Evolutionary conservation across 2,888 invertebrate genomes (phyloP), one percentile per base, ranked within the genome.

Genomic region (Drosophila demipolita): DNA sequence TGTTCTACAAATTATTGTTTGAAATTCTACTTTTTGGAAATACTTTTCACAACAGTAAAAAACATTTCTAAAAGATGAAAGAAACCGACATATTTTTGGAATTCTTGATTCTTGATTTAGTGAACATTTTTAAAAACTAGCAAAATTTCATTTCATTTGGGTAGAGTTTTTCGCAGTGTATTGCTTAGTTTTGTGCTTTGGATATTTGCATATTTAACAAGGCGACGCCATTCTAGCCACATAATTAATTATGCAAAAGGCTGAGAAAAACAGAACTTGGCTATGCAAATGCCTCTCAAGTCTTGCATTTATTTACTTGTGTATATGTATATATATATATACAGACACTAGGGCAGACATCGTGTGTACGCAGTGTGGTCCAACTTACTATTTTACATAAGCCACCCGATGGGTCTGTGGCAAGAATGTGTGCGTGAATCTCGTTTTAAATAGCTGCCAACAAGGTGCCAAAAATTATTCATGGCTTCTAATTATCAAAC

Each of bases 401-500:
- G 86, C 88, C 83, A 83, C 89, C 78, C 66, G 66, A 63, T 57
- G 71, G 52, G 48, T 61, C 61, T 29, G 58, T 40, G 61, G 55
- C 38, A 60, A 68, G 23, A 45, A 45, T 15, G 15, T 45, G 53
- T 73, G 63, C 63, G 66, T 68, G 66, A 66, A 67, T 76, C 63
- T 79, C 54, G 71, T 68, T 75, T 73, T 73, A 81, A 87, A 78
- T 82, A 75, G 77, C 77, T 82, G 75, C 78, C 74, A 80, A 87
- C 81, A 83, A 89, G 90, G 89, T 91, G 89, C 77, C 73, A 77
- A 91, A 12, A 89, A 89, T 90, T 91, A 89, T 91, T 90, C 91
- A 89, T 89, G 66, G 82, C 89, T 87, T 87, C 81, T 90, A 90
- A 89, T 89, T 89, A 89, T 73, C 73, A 79, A 84, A 90, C 89